phyloP scores from a whole-genome alignment of 2,888 invertebrate species.

The Kuschelorhynchus macadamiae region DNA sequence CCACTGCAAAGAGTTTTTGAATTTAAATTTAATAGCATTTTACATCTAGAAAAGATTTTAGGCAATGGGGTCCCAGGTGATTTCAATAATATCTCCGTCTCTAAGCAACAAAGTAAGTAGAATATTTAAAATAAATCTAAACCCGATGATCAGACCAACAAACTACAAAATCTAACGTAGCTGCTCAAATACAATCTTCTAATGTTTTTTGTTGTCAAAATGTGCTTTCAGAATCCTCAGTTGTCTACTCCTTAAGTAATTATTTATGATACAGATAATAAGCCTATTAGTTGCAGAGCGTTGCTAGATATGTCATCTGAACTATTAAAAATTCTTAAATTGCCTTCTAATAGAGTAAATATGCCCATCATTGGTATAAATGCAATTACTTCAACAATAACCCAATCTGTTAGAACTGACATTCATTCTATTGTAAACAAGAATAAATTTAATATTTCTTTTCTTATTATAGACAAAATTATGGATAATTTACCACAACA shows the following conservation, averaged over 20 bases:
- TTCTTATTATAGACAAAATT: slow-evolving; percentile 39
- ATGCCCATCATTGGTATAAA: slow-evolving; percentile 35
- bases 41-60: too few species aligned
- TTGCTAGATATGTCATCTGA: slow-evolving; percentile 3
- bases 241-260: slow-evolving; percentile 5
- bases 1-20: slow-evolving; percentile 7
- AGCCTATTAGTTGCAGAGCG: slow-evolving; percentile 3
- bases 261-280: slow-evolving; percentile 9
- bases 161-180: too few species aligned
- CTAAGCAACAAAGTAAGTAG: too few species aligned
- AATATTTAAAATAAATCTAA: too few species aligned
- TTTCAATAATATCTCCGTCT: too few species aligned
- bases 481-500: slow-evolving; percentile 29
- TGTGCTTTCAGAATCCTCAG: too few species aligned
- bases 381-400: slow-evolving; percentile 13
- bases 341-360: slow-evolving; percentile 15
- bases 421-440: neutral
- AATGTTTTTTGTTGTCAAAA: too few species aligned
- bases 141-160: too few species aligned
- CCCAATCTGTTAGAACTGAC: slow-evolving; percentile 1
- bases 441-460: slow-evolving; percentile 5
- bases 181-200: too few species aligned
- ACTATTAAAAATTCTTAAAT: slow-evolving; percentile 12
- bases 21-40: too few species aligned
- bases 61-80: too few species aligned